A percentile compares a stretch with the other conserved stretches of the same genome.
Conservation (phyloP, 1,140 invertebrate species). For the Panagrolaimus sp. region DNA sequence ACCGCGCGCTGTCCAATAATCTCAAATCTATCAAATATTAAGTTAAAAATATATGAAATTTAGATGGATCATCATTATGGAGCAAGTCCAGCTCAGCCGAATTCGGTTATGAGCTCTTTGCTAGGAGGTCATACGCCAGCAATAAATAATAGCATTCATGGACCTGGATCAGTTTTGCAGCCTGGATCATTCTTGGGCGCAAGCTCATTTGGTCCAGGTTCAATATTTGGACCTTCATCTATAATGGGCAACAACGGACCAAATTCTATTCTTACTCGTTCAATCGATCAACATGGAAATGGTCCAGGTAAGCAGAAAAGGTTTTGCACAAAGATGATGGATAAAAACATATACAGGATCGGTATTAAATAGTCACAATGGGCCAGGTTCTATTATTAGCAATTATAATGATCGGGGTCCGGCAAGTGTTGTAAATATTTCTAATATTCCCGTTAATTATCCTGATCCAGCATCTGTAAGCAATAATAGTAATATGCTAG, state of each 20-base stretch:
- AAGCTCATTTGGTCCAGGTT: constrained; percentile 18
- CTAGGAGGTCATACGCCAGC: constrained; percentile 32
- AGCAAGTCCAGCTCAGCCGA: constrained; percentile 32
- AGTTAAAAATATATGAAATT: neutral
- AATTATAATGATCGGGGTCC: constrained; percentile 24
- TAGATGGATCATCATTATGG: constrained; percentile 15
- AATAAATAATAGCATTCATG: constrained; percentile 2
- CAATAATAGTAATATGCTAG: constrained; percentile 33
- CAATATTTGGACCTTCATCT: constrained; percentile 17
- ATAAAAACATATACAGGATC: constrained; percentile 18
- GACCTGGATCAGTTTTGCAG: constrained; percentile 5
- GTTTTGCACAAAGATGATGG: neutral
- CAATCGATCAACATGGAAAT: constrained; percentile 27
- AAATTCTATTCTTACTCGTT: constrained; percentile 26
- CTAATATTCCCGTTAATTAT: constrained; percentile 22
- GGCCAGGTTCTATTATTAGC: constrained; percentile 37
- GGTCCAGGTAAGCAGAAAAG: constrained; percentile 13
- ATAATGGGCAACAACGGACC: constrained; percentile 19
- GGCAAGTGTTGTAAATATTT: constrained; percentile 28
- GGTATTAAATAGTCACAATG: constrained; percentile 33
- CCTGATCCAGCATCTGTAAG: constrained; percentile 35
- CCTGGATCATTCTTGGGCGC: constrained; percentile 14
- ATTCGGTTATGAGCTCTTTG: constrained; percentile 35
- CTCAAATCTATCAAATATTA: neutral
- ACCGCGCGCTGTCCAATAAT: no score